A percentile compares a stretch with the other conserved stretches of the same genome.
Conservation (phyloP, 1,140 invertebrate genomes). For the Carposina sasakii region DNA sequence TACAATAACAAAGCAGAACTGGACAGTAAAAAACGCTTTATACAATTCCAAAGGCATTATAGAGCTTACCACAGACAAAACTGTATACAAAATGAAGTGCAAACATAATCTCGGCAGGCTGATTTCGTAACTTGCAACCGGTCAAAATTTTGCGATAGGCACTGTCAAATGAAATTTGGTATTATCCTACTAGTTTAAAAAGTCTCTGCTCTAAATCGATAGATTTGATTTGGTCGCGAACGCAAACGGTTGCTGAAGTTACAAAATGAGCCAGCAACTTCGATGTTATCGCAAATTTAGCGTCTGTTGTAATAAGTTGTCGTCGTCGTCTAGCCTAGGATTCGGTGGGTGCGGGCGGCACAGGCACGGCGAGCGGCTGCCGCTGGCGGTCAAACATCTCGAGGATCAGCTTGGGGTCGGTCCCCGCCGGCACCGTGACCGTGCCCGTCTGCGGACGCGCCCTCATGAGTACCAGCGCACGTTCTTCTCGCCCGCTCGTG, state of each 20-base stretch:
- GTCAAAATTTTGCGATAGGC: background rate
- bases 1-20: too few species aligned
- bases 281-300: background rate
- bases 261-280: background rate
- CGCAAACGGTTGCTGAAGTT: background rate
- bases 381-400: constrained; percentile 72
- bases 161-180: background rate
- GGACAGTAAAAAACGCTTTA: too few species aligned
- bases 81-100: too few species aligned
- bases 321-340: constrained; percentile 38
- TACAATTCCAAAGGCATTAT: too few species aligned
- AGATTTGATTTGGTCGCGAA: background rate
- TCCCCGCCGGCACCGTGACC: constrained; percentile 68
- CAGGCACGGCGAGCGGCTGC: constrained; percentile 52
- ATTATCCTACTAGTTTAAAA: too few species aligned
- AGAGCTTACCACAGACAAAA: too few species aligned
- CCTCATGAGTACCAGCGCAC: constrained; percentile 62
- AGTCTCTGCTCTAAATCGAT: background rate
- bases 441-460: constrained; percentile 62
- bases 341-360: constrained; percentile 38
- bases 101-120: too few species aligned
- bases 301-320: background rate
- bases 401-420: constrained; percentile 70
- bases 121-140: too few species aligned
- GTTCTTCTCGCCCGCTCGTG: constrained; percentile 58